phyloP scores from a whole-genome alignment of 2,888 invertebrate species.

The Perizoma flavofasciatum region DNA sequence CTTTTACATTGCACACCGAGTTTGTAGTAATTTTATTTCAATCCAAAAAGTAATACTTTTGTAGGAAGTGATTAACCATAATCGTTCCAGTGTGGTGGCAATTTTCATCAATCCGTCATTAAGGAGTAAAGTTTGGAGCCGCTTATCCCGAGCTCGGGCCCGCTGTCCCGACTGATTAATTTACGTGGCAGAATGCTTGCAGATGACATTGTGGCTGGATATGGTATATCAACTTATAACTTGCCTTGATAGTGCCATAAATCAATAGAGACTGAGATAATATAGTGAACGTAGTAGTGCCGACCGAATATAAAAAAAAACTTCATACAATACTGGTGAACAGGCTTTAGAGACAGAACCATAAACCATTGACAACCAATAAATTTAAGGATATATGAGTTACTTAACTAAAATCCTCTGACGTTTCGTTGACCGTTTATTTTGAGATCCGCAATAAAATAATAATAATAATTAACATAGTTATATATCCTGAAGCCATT shows the following conservation, averaged over 20 bases:
- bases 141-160: slow-evolving; percentile 58
- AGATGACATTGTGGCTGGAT: slow-evolving; percentile 32
- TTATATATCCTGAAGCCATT: too few species aligned
- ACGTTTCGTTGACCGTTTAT: too few species aligned
- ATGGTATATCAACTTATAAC: slow-evolving; percentile 11
- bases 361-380: too few species aligned
- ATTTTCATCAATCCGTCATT: slow-evolving; percentile 73
- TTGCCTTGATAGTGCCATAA: neutral
- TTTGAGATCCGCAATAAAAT: too few species aligned
- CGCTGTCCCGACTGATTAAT: slow-evolving; percentile 68
- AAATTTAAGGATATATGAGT: too few species aligned
- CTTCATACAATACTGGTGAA: too few species aligned
- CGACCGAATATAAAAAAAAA: too few species aligned
- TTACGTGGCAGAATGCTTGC: slow-evolving; percentile 49
- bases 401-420: too few species aligned
- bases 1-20: too few species aligned
- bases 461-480: too few species aligned
- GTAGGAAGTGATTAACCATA: slow-evolving; percentile 52
- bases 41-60: slow-evolving; percentile 36
- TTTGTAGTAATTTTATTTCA: slow-evolving; percentile 1
- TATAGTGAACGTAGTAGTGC: too few species aligned
- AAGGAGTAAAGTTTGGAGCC: slow-evolving; percentile 63
- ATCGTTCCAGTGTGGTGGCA: slow-evolving; percentile 45
- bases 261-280: neutral
- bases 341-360: too few species aligned